These are phyloP conservation scores for Clivina fossor DNA, from an alignment of 2,888 invertebrate species.

Conservation along the genomic window DNA sequence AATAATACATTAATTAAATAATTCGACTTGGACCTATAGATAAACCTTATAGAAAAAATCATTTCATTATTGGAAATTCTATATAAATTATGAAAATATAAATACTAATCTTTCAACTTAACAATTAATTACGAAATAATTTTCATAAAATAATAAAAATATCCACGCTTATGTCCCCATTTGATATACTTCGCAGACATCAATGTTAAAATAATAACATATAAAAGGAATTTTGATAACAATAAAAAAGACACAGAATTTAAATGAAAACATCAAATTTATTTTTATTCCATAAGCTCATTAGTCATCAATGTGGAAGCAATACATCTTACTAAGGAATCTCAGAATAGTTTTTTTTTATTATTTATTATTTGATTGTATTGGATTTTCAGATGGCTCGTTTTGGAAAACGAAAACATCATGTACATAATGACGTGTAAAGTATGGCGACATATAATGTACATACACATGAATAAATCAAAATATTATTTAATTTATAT, in stretches of 20 bases:
- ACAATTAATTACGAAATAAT: too few species aligned
- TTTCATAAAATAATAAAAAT: too few species aligned
- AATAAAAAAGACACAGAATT: conserved; percentile 1
- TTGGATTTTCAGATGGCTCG: conserved; percentile 7
- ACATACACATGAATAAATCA: conserved; percentile 19
- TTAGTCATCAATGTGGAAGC: conserved; percentile 53
- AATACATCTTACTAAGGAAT: conserved; percentile 51
- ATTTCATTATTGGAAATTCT: too few species aligned
- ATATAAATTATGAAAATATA: too few species aligned
- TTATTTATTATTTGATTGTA: conserved; percentile 26
- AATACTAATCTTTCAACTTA: too few species aligned
- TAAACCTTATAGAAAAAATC: too few species aligned
- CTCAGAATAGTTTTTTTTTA: conserved; percentile 43
- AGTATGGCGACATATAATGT: conserved; percentile 25
- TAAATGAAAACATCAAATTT: conserved; percentile 39
- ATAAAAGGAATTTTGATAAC: not conserved
- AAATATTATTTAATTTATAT: conserved; percentile 6
- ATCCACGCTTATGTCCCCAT: too few species aligned
- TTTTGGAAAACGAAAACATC: too few species aligned
- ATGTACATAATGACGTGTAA: conserved; percentile 22
- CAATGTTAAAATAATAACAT: too few species aligned
- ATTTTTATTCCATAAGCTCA: conserved; percentile 50
- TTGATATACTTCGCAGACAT: too few species aligned
- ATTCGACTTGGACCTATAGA: too few species aligned
- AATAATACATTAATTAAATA: too few species aligned